Evolutionary conservation across 2,797 vertebrate species (phyloP).

Genomic region (Ctenopoma kingsleyae): DNA sequence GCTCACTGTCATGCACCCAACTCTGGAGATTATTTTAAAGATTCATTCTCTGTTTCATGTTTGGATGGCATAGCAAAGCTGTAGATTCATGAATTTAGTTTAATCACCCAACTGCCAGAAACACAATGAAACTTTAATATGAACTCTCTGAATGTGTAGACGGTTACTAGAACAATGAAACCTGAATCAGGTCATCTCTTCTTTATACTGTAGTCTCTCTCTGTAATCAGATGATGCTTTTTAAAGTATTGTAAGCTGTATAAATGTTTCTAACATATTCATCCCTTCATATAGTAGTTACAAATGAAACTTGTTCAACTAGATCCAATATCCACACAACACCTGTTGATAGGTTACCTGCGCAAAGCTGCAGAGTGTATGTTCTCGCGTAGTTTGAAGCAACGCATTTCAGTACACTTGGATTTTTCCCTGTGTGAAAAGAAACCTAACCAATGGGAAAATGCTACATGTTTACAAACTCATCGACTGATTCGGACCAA

Average conservation of each 20-base stretch:
- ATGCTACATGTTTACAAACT: too few species aligned
- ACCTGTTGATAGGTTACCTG: too few species aligned
- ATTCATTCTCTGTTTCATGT: background rate
- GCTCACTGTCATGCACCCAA: too few species aligned
- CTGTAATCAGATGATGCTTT: background rate
- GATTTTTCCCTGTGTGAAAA: too few species aligned
- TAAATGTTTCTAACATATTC: background rate
- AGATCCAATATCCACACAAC: background rate
- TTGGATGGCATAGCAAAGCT: background rate
- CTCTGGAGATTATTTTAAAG: background rate
- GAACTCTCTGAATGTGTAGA: background rate
- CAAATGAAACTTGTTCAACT: background rate
- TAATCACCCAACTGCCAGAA: background rate
- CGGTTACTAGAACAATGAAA: background rate
- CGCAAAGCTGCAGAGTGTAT: background rate
- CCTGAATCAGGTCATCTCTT: background rate
- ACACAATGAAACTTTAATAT: background rate
- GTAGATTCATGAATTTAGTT: background rate
- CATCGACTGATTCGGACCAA: too few species aligned
- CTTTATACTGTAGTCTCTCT: background rate
- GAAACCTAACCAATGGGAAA: too few species aligned
- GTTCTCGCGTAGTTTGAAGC: too few species aligned
- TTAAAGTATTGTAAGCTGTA: too few species aligned
- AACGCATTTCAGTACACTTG: too few species aligned
- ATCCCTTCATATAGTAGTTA: background rate